Conservation (phyloP, 2,113 vertebrate species). For the Lagopus muta region DNA sequence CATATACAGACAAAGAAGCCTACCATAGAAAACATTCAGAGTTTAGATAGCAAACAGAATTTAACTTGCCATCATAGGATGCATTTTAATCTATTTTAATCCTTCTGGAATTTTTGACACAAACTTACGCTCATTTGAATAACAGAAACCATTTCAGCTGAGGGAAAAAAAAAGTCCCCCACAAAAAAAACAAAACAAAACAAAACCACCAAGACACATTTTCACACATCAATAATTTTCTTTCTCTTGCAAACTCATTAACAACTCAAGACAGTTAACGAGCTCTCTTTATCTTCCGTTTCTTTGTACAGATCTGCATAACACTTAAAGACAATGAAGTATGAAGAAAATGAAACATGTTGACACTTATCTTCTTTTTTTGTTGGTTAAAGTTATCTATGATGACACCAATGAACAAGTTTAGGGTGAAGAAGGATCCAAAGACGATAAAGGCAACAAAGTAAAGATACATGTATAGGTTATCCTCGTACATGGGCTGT, state of each 20-base stretch:
- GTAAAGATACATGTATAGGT: constrained; percentile 89
- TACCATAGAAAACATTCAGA: not conserved
- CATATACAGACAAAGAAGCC: not conserved
- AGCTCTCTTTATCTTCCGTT: not conserved
- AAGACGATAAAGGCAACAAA: constrained; percentile 98
- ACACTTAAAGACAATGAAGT: not conserved
- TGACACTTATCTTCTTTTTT: constrained; percentile 98
- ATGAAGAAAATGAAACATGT: not conserved
- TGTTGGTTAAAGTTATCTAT: constrained; percentile 99
- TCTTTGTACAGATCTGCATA: not conserved
- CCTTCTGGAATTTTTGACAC: not conserved
- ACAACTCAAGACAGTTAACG: not conserved
- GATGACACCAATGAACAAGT: constrained; percentile 98
- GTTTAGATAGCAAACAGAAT: not conserved
- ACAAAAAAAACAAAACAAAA: not conserved
- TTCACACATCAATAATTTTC: not conserved
- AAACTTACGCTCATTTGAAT: not conserved
- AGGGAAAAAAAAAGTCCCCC: not conserved
- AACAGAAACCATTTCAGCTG: not conserved
- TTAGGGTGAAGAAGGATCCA: constrained; percentile 96
- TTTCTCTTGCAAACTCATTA: not conserved
- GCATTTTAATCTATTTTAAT: not conserved
- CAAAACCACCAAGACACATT: not conserved
- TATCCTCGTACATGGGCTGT: constrained; percentile 89
- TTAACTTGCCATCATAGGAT: not conserved